Evolutionary conservation across 1,140 invertebrate genomes (phyloP).

Genomic region (Chrysopa pallens): DNA sequence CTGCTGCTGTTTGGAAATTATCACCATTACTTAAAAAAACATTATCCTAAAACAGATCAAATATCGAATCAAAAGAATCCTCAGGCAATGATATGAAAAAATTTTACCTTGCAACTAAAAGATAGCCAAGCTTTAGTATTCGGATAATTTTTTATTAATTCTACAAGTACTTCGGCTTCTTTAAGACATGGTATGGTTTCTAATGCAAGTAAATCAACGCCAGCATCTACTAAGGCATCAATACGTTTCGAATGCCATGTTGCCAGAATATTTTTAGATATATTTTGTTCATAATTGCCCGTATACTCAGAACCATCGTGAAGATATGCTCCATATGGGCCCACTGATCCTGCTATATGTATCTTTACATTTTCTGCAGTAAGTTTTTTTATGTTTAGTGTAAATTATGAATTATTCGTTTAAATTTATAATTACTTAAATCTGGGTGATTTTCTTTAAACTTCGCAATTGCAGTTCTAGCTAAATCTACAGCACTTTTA

Average conservation of each 20-base stretch:
- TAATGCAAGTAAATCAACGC: slow-evolving; percentile 37
- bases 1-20: slow-evolving; percentile 31
- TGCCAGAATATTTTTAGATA: slow-evolving; percentile 28
- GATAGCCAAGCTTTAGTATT: slow-evolving; percentile 32
- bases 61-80: neutral
- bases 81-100: neutral
- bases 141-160: slow-evolving; percentile 31
- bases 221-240: slow-evolving; percentile 28
- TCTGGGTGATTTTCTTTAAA: slow-evolving; percentile 5
- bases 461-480: slow-evolving; percentile 17
- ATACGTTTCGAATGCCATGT: slow-evolving; percentile 39
- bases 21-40: slow-evolving; percentile 36
- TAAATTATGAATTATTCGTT: neutral
- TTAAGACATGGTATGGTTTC: slow-evolving; percentile 42
- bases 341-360: slow-evolving; percentile 37
- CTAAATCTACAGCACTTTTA: slow-evolving; percentile 25
- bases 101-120: slow-evolving; percentile 14
- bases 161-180: slow-evolving; percentile 35
- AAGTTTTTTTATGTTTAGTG: slow-evolving; percentile 7
- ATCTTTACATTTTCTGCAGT: slow-evolving; percentile 11
- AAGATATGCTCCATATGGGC: slow-evolving; percentile 43
- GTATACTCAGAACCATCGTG: slow-evolving; percentile 49
- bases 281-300: slow-evolving; percentile 33
- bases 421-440: slow-evolving; percentile 2
- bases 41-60: slow-evolving; percentile 26